phyloP scores from a whole-genome alignment of 2,113 vertebrate species.

The Columba livia region DNA sequence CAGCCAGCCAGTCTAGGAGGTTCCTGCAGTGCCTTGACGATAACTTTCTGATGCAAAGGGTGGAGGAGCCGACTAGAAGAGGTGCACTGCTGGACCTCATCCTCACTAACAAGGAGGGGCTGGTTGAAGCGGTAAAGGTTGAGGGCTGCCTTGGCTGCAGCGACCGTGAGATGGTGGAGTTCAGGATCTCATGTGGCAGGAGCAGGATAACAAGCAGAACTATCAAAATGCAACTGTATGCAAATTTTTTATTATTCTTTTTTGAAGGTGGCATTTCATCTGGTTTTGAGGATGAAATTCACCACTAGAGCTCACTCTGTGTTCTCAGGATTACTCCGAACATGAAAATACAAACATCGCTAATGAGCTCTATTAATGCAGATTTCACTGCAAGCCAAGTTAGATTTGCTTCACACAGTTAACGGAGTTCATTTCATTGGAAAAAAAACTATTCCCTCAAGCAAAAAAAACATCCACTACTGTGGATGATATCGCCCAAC shows the following conservation, averaged over 20 bases:
- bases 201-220: not conserved
- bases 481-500: constrained; percentile 43
- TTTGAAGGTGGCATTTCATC: not conserved
- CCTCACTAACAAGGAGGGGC: too few species aligned
- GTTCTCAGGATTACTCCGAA: not conserved
- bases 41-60: too few species aligned
- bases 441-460: constrained; percentile 27
- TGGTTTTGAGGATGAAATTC: not conserved
- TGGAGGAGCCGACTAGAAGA: too few species aligned
- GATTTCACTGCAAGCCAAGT: constrained; percentile 41
- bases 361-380: constrained; percentile 44
- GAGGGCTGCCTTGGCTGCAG: too few species aligned
- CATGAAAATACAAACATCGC: constrained; percentile 14
- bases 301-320: not conserved
- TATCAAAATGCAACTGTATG: not conserved
- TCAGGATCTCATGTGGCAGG: too few species aligned
- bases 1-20: too few species aligned
- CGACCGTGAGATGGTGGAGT: too few species aligned
- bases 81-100: too few species aligned
- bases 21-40: too few species aligned
- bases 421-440: constrained; percentile 44
- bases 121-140: too few species aligned
- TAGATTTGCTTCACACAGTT: constrained; percentile 51
- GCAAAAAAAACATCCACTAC: constrained; percentile 28
- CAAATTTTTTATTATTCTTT: not conserved